These are phyloP conservation scores for Yponomeuta sedellus DNA, from an alignment of 2,888 invertebrate genomes.

Conservation along the genomic window DNA sequence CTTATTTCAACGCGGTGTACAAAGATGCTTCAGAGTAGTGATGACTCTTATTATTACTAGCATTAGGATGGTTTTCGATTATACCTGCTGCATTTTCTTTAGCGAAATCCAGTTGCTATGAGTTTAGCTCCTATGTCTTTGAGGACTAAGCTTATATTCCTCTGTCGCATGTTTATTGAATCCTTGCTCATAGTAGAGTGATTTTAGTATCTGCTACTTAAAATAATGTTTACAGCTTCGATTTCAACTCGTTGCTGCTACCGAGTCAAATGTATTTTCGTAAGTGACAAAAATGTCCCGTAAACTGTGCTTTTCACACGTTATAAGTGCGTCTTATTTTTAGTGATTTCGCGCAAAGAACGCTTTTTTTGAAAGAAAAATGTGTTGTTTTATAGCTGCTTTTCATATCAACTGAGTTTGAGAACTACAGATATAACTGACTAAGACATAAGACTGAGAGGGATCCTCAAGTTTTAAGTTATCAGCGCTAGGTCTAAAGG, in stretches of 20 bases:
- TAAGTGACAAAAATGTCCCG: neutral
- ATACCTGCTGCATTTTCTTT: neutral
- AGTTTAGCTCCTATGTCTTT: neutral
- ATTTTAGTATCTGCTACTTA: neutral
- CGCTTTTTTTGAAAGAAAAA: neutral
- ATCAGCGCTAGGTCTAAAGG: no score
- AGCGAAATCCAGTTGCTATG: neutral
- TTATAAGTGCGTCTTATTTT: neutral
- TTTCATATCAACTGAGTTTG: no score
- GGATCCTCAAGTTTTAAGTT: no score
- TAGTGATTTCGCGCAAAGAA: neutral
- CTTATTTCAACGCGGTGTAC: constrained; percentile 24
- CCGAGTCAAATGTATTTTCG: neutral
- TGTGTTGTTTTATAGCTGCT: no score
- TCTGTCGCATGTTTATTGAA: neutral
- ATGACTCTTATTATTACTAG: neutral
- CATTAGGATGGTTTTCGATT: neutral
- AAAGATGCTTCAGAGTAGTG: constrained; percentile 13
- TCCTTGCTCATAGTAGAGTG: neutral
- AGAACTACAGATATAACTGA: no score
- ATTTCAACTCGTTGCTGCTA: neutral
- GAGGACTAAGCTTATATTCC: neutral
- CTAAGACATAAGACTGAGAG: no score
- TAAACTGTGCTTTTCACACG: neutral
- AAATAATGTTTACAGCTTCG: neutral